phyloP scores from a whole-genome alignment of 2,113 vertebrate species.

The Pseudorhombus dupliciocellatus region DNA sequence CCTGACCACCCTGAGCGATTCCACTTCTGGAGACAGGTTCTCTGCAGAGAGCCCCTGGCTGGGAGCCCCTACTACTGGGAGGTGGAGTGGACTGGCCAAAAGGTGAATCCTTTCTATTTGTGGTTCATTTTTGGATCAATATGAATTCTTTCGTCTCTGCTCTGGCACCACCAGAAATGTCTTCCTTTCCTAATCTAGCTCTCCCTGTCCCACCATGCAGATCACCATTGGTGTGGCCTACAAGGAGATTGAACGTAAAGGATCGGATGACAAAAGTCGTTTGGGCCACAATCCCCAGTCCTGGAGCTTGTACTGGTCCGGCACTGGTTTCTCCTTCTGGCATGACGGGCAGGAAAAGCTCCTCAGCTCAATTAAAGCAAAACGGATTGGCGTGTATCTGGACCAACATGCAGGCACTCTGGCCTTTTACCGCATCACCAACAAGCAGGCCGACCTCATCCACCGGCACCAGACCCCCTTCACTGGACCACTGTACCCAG shows the following conservation, averaged over 20 bases:
- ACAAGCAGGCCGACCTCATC: conserved; percentile 74
- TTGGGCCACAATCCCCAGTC: conserved; percentile 80
- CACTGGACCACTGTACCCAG: conserved; percentile 72
- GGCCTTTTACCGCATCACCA: conserved; percentile 75
- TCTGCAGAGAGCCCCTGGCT: conserved; percentile 76
- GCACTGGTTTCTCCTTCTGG: conserved; percentile 78
- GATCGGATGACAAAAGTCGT: conserved; percentile 68
- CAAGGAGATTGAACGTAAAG: conserved; percentile 71
- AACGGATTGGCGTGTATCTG: conserved; percentile 76
- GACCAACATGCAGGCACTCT: conserved; percentile 79
- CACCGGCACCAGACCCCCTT: conserved; percentile 71
- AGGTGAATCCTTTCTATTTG: conserved; percentile 54
- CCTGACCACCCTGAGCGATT: conserved; percentile 78
- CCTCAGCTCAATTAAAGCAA: conserved; percentile 70
- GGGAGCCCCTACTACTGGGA: conserved; percentile 84
- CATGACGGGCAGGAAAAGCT: conserved; percentile 71
- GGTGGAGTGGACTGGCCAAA: conserved; percentile 81
- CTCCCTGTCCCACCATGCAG: conserved; percentile 40
- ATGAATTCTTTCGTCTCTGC: not conserved
- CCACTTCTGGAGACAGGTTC: conserved; percentile 81
- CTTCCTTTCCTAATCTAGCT: not conserved
- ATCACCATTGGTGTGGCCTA: conserved; percentile 78
- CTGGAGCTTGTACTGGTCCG: conserved; percentile 83
- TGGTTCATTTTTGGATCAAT: not conserved
- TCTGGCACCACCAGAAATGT: not conserved